Evolutionary conservation across 2,888 invertebrate genomes (phyloP).

Genomic region (Toxonevra muliebris): DNA sequence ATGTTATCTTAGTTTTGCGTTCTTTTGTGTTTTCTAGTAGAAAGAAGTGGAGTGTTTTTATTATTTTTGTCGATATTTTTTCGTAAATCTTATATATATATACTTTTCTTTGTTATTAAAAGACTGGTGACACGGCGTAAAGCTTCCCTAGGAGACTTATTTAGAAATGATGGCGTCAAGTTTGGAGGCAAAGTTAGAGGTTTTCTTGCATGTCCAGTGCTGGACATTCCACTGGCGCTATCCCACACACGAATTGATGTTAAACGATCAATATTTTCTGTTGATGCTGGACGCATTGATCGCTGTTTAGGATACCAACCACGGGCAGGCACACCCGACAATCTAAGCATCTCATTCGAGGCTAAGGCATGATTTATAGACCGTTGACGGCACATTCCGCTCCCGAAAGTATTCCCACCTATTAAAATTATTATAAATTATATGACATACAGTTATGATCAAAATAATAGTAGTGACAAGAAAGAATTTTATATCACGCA

Average conservation of each 20-base stretch:
- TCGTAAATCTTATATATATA: conserved; percentile 13
- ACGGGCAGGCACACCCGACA: conserved; percentile 82
- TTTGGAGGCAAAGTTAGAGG: conserved; percentile 89
- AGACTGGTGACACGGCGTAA: conserved; percentile 88
- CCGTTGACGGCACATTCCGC: conserved; percentile 65
- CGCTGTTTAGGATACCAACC: conserved; percentile 85
- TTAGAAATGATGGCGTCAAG: conserved; percentile 89
- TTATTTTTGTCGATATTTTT: not conserved
- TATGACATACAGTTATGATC: conserved; percentile 9
- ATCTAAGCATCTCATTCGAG: conserved; percentile 81
- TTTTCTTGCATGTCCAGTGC: conserved; percentile 72
- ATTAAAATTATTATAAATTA: not conserved
- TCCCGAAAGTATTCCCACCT: conserved; percentile 45
- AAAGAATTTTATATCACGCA: too few relatives aligned
- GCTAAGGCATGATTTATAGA: conserved; percentile 69
- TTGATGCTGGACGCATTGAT: conserved; percentile 80
- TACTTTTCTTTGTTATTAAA: conserved; percentile 81
- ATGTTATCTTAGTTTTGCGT: conserved; percentile 52
- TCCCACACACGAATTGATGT: conserved; percentile 68
- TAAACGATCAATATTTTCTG: conserved; percentile 84
- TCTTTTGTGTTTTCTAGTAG: conserved; percentile 49
- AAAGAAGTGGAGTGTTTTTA: not conserved
- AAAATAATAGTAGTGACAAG: too few relatives aligned
- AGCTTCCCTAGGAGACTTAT: conserved; percentile 87
- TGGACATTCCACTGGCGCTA: conserved; percentile 62